Conservation (phyloP, 2,888 invertebrate genomes). For the Diaprepes abbreviatus region DNA sequence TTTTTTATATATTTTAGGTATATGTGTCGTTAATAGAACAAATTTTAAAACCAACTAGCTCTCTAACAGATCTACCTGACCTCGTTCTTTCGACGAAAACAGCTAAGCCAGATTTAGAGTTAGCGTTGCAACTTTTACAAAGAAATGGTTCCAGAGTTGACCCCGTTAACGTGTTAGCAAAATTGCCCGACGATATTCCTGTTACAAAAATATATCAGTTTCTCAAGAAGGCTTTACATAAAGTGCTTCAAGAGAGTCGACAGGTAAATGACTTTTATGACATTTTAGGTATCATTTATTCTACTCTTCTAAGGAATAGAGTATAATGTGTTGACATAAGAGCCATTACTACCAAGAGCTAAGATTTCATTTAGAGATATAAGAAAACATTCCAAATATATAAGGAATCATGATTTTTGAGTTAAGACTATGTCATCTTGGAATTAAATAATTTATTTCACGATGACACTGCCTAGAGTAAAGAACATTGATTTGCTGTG, state of each 20-base stretch:
- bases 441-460: too few species aligned
- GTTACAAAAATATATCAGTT: conserved; percentile 77
- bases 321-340: too few species aligned
- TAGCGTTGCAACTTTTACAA: conserved; percentile 85
- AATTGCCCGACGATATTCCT: conserved; percentile 86
- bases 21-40: conserved; percentile 65
- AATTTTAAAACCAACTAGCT: conserved; percentile 63
- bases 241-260: conserved; percentile 80
- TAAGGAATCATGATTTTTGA: too few species aligned
- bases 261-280: too few species aligned
- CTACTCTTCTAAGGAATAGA: too few species aligned
- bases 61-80: conserved; percentile 58
- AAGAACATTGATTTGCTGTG: too few species aligned
- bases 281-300: too few species aligned
- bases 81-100: conserved; percentile 72
- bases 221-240: conserved; percentile 74
- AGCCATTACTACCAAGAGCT: too few species aligned
- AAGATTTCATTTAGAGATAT: too few species aligned
- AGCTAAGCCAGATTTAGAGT: conserved; percentile 80
- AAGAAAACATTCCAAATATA: too few species aligned
- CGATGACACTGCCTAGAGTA: too few species aligned
- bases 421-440: too few species aligned
- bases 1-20: conserved; percentile 55
- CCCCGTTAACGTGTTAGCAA: conserved; percentile 82
- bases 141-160: conserved; percentile 88